Base-by-base conservation (phyloP, 2,113 vertebrate genomes). In the Micronycteris hirsuta region DNA sequence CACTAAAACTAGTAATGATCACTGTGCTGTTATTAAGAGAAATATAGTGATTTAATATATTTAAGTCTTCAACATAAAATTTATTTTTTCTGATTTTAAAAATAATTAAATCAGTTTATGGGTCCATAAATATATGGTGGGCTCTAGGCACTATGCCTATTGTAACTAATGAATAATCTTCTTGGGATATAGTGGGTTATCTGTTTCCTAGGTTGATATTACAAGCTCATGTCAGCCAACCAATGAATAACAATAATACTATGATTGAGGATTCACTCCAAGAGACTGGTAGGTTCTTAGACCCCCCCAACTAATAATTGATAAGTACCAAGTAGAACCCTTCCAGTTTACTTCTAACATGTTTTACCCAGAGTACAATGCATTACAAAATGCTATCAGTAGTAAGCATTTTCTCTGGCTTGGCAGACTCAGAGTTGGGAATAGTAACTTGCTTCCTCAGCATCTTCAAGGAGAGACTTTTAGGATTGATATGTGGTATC, bases 21-120 rank as follows among this genome's bases (percentile, higher is more conserved):
- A 88, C 17, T 67, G 12, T 67, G 45, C 43, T 94, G n/a, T 14
- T 68, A 73, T 91, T 45, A 94, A 65, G 19, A 86, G 3, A 2
- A 86, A 33, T 73, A 92, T 41, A 58, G 87, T 74, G 89, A 70
- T 54, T 63, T 47, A 86, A 84, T 71, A 41, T 41, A 77, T 80
- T 80, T 84, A 87, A 94, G 52, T 22, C 77, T 76, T 85, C 43
- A 61, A 92, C 8, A 26, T 82, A 56, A 92, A 76, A 28, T 52
- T 94, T 2, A 15, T 73, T 77, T 26, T 92, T 95, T 90, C 63
- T 92, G 54, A 33, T 89, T 81, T 97, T 65, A 71, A 82, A 76
- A 89, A 15, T 91, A 70, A 86, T n/a, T 78, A 92, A 68, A 89
- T 38, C 10, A 28, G 81, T 71, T 96, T 38, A 33, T 81, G 38